Evolutionary conservation across 1,140 invertebrate genomes (phyloP).

Genomic region (Drosophila sp.): DNA sequence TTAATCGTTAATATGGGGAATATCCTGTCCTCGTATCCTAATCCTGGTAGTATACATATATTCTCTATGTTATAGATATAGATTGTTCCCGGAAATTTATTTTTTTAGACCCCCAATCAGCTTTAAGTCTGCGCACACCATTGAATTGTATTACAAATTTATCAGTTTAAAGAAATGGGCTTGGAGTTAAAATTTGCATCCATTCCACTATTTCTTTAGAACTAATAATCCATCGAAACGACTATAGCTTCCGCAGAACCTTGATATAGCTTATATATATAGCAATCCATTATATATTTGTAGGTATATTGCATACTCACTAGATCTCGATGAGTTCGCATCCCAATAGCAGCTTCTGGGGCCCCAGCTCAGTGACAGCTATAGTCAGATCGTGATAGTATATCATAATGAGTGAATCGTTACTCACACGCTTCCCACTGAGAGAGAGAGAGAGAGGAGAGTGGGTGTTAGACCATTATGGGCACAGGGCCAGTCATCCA

Average conservation of each 20-base stretch:
- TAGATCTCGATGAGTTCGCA: constrained; percentile 93
- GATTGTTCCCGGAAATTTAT: too few relatives aligned
- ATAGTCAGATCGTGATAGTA: constrained; percentile 92
- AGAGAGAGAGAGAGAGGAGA: background rate
- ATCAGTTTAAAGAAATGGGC: too few relatives aligned
- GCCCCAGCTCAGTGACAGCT: constrained; percentile 89
- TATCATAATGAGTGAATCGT: constrained; percentile 88
- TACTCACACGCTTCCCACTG: constrained; percentile 85
- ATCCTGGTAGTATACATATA: too few relatives aligned
- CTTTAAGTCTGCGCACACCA: too few relatives aligned
- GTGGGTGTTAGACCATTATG: constrained; percentile 35
- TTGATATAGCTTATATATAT: constrained; percentile 13
- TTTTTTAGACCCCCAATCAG: too few relatives aligned
- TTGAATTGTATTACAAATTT: too few relatives aligned
- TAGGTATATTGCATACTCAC: constrained; percentile 85
- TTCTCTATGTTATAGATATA: too few relatives aligned
- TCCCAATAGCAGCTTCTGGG: constrained; percentile 87
- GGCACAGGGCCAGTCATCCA: constrained; percentile 59
- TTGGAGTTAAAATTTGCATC: too few relatives aligned
- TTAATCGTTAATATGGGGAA: background rate
- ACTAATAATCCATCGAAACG: constrained; percentile 1
- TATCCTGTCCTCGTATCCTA: too few relatives aligned
- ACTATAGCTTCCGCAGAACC: constrained; percentile 23
- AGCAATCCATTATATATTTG: background rate
- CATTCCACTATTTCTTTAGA: background rate